These are phyloP conservation scores for Apocheima hispidaria DNA, from an alignment of 2,888 invertebrate genomes.

Conservation along the genomic window DNA sequence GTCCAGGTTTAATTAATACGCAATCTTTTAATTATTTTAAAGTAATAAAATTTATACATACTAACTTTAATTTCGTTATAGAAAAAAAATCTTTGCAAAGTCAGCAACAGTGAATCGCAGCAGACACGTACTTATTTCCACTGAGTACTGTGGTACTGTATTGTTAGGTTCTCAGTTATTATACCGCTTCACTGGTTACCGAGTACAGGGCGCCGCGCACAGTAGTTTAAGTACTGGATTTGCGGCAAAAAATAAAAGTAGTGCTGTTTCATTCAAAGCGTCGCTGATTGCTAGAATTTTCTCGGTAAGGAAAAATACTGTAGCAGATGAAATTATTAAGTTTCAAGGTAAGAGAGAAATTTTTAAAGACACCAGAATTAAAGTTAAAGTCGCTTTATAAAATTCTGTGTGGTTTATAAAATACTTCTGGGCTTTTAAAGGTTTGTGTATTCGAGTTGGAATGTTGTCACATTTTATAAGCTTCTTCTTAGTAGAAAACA, in stretches of 20 bases:
- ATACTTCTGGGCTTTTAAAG: too few relatives aligned
- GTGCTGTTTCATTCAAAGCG: slow-evolving; percentile 53
- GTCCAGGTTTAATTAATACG: too few relatives aligned
- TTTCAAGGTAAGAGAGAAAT: slow-evolving; percentile 10
- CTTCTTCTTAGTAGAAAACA: too few relatives aligned
- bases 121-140: slow-evolving; percentile 23
- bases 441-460: too few relatives aligned
- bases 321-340: slow-evolving; percentile 29
- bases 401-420: too few relatives aligned
- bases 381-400: too few relatives aligned
- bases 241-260: slow-evolving; percentile 51
- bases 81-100: slow-evolving; percentile 12
- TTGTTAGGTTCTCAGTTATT: slow-evolving; percentile 54
- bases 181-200: slow-evolving; percentile 55
- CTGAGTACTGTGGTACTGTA: slow-evolving; percentile 44
- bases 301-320: slow-evolving; percentile 47
- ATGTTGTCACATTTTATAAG: too few relatives aligned
- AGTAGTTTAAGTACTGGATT: slow-evolving; percentile 48
- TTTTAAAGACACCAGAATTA: slow-evolving; percentile 12
- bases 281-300: slow-evolving; percentile 52
- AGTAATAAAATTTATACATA: too few relatives aligned
- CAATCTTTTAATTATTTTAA: too few relatives aligned
- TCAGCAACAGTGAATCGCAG: slow-evolving; percentile 14
- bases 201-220: slow-evolving; percentile 51
- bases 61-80: too few relatives aligned